A percentile compares a stretch with the other conserved stretches of the same genome.
These are phyloP conservation scores for Oryzias dopingdopingensis DNA, from an alignment of 2,797 vertebrate species.

Conservation along the genomic window DNA sequence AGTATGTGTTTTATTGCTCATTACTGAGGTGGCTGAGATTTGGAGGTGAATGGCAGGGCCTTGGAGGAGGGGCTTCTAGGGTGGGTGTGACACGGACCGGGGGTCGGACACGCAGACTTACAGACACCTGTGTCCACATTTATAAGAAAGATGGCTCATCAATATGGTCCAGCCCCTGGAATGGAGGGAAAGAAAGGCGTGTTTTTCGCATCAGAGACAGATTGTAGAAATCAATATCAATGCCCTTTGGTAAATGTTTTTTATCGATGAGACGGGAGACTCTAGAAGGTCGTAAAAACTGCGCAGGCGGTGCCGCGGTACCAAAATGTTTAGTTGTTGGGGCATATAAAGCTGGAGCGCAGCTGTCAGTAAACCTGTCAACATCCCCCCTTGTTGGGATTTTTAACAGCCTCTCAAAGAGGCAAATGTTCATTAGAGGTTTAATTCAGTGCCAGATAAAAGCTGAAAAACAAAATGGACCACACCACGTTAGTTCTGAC, in stretches of 20 bases:
- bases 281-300: too few species aligned
- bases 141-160: rapidly evolving
- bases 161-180: background rate
- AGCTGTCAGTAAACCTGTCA: too few species aligned
- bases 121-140: constrained; percentile 6
- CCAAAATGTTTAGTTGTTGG: too few species aligned
- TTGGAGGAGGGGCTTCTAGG: constrained; percentile 9
- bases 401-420: background rate
- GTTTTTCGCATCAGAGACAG: background rate
- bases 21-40: constrained; percentile 76
- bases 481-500: too few species aligned
- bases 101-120: constrained; percentile 12
- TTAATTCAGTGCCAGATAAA: background rate
- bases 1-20: constrained; percentile 72
- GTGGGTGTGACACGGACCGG: constrained; percentile 25
- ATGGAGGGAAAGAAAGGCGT: background rate
- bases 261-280: background rate
- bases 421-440: background rate
- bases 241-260: background rate
- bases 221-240: background rate
- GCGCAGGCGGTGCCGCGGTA: too few species aligned
- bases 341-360: too few species aligned
- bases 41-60: constrained; percentile 68
- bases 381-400: too few species aligned
- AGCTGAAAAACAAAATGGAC: too few species aligned